These are phyloP conservation scores for Crocodylus rhombifer DNA, from an alignment of 2,797 vertebrate species.

Conservation along the genomic window DNA sequence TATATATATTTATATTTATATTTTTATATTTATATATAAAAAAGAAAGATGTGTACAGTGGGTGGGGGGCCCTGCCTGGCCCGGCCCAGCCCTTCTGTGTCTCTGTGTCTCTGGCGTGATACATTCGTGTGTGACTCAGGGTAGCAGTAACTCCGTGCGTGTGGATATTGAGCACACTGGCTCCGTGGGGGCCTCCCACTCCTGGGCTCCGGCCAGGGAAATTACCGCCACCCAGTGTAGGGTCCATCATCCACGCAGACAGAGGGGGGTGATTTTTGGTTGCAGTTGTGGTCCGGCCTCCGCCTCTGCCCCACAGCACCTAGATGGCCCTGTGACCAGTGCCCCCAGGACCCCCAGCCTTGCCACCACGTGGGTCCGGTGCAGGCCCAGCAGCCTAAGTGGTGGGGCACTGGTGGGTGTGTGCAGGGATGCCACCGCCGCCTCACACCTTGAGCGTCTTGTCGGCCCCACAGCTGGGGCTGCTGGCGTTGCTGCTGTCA, in stretches of 20 bases:
- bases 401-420: not conserved
- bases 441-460: slow-evolving; percentile 68
- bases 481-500: slow-evolving; percentile 63
- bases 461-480: slow-evolving; percentile 59
- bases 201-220: not conserved
- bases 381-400: not conserved
- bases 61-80: not conserved
- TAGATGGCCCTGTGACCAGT: not conserved
- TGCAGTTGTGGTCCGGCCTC: not conserved
- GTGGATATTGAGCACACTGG: slow-evolving; percentile 50
- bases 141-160: not conserved
- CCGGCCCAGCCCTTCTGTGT: not conserved
- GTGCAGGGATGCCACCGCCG: slow-evolving; percentile 35
- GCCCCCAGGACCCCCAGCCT: not conserved
- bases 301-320: not conserved
- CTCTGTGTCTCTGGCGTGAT: slow-evolving; percentile 59
- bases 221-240: not conserved
- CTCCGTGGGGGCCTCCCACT: not conserved
- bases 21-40: not conserved
- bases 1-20: not conserved
- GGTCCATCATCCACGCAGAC: rapidly evolving
- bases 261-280: slow-evolving; percentile 14
- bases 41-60: slow-evolving; percentile 43
- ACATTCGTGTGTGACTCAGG: slow-evolving; percentile 74
- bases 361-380: rapidly evolving